Evolutionary conservation across 1,140 invertebrate genomes (phyloP).

Genomic region (Nebria ingens): DNA sequence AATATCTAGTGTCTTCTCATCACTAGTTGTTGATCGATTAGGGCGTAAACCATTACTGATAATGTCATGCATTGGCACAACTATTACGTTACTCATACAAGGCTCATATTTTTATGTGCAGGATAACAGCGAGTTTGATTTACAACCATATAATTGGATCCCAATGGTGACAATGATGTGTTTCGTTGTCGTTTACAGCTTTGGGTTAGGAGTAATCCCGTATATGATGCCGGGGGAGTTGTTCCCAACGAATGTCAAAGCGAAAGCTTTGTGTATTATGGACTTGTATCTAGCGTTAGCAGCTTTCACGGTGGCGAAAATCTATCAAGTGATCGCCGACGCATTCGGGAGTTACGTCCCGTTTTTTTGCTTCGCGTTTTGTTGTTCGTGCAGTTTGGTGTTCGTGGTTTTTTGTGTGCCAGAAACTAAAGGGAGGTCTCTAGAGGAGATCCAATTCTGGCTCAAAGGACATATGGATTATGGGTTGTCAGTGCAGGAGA

Average conservation of each 20-base stretch:
- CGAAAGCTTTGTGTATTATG: constrained; percentile 5
- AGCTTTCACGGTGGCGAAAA: constrained; percentile 54
- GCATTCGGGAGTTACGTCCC: constrained; percentile 36
- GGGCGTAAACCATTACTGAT: constrained; percentile 38
- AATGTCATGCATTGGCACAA: constrained; percentile 21
- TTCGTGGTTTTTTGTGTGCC: constrained; percentile 51
- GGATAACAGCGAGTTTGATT: background rate
- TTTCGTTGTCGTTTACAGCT: constrained; percentile 42
- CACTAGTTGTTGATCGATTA: constrained; percentile 31
- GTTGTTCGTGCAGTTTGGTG: constrained; percentile 43
- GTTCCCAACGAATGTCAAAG: constrained; percentile 45
- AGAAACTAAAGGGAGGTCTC: constrained; percentile 60
- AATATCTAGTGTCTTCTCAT: constrained; percentile 25
- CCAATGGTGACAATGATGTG: constrained; percentile 37
- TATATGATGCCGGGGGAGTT: constrained; percentile 55
- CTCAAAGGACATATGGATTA: background rate
- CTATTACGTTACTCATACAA: constrained; percentile 18
- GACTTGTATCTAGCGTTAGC: constrained; percentile 8
- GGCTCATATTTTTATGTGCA: constrained; percentile 23
- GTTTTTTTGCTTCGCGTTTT: constrained; percentile 52
- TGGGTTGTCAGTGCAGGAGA: background rate
- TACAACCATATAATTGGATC: constrained; percentile 25
- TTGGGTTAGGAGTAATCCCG: constrained; percentile 61
- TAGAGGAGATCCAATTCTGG: constrained; percentile 50
- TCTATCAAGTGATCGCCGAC: constrained; percentile 39